A percentile compares a stretch with the other conserved stretches of the same genome.
phyloP scores from a whole-genome alignment of 2,113 vertebrate genomes.

The Pachypanchax playfairii region DNA sequence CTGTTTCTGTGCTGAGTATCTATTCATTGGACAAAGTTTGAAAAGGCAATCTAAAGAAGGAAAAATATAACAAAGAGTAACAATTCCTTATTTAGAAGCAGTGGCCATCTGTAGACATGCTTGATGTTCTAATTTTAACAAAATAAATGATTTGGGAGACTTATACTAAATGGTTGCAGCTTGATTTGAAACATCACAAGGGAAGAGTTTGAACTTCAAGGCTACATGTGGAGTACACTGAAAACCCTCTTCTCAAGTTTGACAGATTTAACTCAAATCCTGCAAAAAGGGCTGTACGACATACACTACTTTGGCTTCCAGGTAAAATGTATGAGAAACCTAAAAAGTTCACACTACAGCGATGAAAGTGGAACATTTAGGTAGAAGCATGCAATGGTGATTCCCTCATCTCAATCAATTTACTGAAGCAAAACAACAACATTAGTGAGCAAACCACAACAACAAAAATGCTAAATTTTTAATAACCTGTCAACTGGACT shows the following conservation, averaged over 20 bases:
- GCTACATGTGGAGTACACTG: not conserved
- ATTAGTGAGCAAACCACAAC: no score
- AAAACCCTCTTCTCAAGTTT: not conserved
- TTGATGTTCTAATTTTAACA: no score
- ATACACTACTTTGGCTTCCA: no score
- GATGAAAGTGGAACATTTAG: no score
- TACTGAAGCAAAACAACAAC: no score
- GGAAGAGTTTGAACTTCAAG: not conserved
- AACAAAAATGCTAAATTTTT: no score
- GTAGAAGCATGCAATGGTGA: no score
- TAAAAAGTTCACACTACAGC: no score
- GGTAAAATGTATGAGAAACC: no score
- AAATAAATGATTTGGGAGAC: not conserved
- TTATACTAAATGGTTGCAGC: no score
- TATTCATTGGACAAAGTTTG: conserved; percentile 98
- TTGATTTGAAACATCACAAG: not conserved
- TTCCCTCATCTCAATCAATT: no score
- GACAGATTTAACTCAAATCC: not conserved
- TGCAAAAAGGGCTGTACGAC: not conserved
- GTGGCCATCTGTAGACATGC: not conserved
- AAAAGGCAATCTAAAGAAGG: conserved; percentile 90
- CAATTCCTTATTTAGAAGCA: not conserved
- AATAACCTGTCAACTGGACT: no score
- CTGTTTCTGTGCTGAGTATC: conserved; percentile 98
- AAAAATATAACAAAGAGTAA: conserved; percentile 9